Base-by-base conservation (phyloP, 2,888 invertebrate genomes). In the Drepana falcataria region DNA sequence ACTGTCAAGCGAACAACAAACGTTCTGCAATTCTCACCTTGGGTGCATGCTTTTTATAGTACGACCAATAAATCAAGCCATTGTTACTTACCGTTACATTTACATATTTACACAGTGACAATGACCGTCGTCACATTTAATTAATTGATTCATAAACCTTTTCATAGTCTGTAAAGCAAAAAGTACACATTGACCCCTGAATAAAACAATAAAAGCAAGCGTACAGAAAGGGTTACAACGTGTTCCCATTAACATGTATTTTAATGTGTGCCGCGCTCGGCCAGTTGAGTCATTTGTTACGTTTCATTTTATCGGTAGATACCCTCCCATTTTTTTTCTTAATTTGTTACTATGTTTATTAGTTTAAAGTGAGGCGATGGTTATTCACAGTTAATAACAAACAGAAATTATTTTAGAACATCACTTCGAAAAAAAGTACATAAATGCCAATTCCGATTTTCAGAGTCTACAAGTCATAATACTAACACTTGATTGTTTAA, bases 81-180 rank as follows among this genome's bases (percentile, higher is more conserved):
- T 89, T 90, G 90, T 89, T 89, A 78, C 66, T 70, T 68, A 69
- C 77, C 68, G 60, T 69, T 79, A 82, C 79, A 90, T 90, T 88
- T 84, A 77, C 90, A 90, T 91, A 90, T 90, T 89, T 87, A 82
- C 81, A 83, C 75, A 80, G 75, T 76, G 82, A 90, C 90, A 89
- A 89, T 87, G 87, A 88, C 89, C 89, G 86, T 85, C 77, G 77
- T 82, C 81, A 85, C 90, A 81, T 90, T 88, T 91, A 90, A 90
- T 90, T 91, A 90, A 91, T 91, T 90, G 90, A 89, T 87, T 87
- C 83, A 87, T 87, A 89, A 90, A 87, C 81, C 87, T 83, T 86
- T 87, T 83, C 79, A 83, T 79, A 81, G 81, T 77, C 2, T 70
- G 73, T 73, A 69, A 60, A 78, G 80, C 80, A 84, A 84, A 87